Evolutionary conservation across 2,888 invertebrate species (phyloP).

Genomic region (Rhorus exstirpatorius): DNA sequence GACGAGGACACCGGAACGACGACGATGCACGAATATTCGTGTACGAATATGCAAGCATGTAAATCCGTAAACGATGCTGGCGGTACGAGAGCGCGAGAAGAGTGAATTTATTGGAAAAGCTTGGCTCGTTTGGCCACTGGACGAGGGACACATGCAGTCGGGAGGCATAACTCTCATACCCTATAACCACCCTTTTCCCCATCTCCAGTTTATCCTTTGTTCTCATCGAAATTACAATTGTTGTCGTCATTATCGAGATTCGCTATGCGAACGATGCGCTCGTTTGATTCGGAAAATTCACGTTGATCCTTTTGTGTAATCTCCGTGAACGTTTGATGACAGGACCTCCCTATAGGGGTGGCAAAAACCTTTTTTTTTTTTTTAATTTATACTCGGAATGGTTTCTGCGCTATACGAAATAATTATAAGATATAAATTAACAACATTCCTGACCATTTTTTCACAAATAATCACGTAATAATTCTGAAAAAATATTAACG

Average conservation of each 20-base stretch:
- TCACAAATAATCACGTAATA: too few relatives aligned
- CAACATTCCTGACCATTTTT: too few relatives aligned
- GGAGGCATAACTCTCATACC: conserved; percentile 79
- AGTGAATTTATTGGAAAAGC: conserved; percentile 78
- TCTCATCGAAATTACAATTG: conserved; percentile 84
- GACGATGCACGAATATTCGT: conserved; percentile 70
- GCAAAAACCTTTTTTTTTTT: too few relatives aligned
- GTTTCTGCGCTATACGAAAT: too few relatives aligned
- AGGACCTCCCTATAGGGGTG: neutral
- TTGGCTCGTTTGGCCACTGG: conserved; percentile 60
- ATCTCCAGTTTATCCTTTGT: conserved; percentile 78
- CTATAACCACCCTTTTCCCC: conserved; percentile 62
- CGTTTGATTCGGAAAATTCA: conserved; percentile 76
- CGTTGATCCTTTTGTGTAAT: conserved; percentile 54
- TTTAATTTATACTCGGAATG: neutral
- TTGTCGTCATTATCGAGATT: conserved; percentile 84
- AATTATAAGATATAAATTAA: too few relatives aligned
- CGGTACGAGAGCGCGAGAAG: conserved; percentile 56
- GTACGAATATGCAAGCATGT: conserved; percentile 73
- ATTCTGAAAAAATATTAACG: neutral
- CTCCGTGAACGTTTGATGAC: conserved; percentile 46
- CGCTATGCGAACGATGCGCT: conserved; percentile 84
- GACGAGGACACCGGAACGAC: conserved; percentile 47
- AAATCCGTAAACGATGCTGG: conserved; percentile 61
- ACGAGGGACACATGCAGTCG: conserved; percentile 70